Evolutionary conservation across 1,140 invertebrate genomes (phyloP).

Genomic region (Anastrepha ludens): DNA sequence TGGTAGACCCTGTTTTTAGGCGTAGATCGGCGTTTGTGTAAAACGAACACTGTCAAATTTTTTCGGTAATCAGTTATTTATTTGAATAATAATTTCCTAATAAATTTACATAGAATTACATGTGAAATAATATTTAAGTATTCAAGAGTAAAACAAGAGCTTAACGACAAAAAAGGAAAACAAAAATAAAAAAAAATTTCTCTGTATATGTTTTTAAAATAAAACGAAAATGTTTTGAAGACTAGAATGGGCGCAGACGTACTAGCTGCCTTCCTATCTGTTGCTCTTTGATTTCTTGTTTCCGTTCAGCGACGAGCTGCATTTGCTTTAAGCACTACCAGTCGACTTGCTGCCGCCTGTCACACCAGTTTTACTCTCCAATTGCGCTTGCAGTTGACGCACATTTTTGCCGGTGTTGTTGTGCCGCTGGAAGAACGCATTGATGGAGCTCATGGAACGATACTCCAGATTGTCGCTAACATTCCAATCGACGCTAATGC

Average conservation of each 20-base stretch:
- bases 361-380: constrained; percentile 68
- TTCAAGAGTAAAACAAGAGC: not conserved
- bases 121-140: not conserved
- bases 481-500: constrained; percentile 72
- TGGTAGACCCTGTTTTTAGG: too few species aligned
- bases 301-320: not conserved
- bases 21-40: too few species aligned
- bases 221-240: not conserved
- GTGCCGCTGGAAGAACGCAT: constrained; percentile 81
- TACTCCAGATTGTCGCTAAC: constrained; percentile 74
- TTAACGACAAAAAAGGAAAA: not conserved
- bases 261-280: too few species aligned
- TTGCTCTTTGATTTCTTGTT: too few species aligned
- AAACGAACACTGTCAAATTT: too few species aligned
- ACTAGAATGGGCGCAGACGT: not conserved
- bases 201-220: not conserved
- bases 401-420: constrained; percentile 75
- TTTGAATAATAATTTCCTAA: constrained; percentile 48
- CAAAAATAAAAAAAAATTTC: not conserved
- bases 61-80: not conserved
- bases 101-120: constrained; percentile 31
- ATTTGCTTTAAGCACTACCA: not conserved
- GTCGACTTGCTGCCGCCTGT: not conserved
- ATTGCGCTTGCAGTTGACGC: constrained; percentile 68
- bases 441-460: constrained; percentile 81